These are phyloP conservation scores for cat (Felis catus) DNA, from an alignment of 2,113 vertebrate species.

Conservation along the genomic window DNA sequence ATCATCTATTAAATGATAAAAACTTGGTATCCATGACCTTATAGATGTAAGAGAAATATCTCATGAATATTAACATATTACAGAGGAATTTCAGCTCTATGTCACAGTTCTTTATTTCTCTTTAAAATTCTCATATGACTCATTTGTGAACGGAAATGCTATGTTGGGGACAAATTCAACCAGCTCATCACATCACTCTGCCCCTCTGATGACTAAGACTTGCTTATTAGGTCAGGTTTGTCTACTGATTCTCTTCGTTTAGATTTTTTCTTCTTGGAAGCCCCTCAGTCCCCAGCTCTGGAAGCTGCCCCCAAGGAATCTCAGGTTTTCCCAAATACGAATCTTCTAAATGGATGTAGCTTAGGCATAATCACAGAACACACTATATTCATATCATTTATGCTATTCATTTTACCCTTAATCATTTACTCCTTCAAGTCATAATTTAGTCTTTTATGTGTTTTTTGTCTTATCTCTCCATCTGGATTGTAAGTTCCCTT, in stretches of 20 bases:
- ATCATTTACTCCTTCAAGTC: not conserved
- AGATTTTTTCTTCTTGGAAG: not conserved
- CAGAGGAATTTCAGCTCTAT: not conserved
- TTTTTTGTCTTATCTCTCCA: not conserved
- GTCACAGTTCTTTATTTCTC: not conserved
- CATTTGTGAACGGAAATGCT: not conserved
- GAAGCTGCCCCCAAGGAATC: not conserved
- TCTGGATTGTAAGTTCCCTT: not conserved
- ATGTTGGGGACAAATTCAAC: not conserved
- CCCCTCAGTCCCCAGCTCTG: not conserved
- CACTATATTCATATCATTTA: not conserved
- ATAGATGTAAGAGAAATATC: not conserved
- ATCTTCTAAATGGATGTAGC: not conserved
- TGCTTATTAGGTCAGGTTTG: not conserved
- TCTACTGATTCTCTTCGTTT: not conserved
- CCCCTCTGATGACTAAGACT: not conserved
- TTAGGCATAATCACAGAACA: not conserved
- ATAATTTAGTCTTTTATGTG: not conserved
- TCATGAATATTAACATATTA: not conserved
- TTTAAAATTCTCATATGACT: not conserved
- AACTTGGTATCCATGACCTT: not conserved
- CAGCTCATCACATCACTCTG: not conserved
- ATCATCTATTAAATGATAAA: not conserved
- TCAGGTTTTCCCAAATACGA: not conserved
- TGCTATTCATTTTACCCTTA: not conserved